phyloP scores from a whole-genome alignment of 2,797 vertebrate genomes.

The Enteromius paludinosus region DNA sequence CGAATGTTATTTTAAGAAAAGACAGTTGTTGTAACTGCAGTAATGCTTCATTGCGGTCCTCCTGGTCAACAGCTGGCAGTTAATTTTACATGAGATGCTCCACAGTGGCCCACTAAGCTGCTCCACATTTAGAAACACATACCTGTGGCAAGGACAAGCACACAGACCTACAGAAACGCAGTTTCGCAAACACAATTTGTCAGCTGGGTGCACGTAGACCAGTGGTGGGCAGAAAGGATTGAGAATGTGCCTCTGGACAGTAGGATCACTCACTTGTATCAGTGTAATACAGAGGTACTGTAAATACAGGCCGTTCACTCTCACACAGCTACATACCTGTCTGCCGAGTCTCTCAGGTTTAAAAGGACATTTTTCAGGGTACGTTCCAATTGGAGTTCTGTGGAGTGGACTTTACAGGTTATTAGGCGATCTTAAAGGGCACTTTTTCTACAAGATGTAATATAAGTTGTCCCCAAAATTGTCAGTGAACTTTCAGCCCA shows the following conservation, averaged over 20 bases:
- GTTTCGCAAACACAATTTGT: background rate
- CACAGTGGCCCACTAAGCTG: conserved; percentile 36
- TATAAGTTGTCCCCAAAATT: background rate
- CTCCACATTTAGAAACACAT: conserved; percentile 58
- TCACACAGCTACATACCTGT: background rate
- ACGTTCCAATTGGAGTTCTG: background rate
- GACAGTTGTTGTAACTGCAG: conserved; percentile 17
- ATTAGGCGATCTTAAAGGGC: background rate
- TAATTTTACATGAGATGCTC: conserved; percentile 65
- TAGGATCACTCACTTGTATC: background rate
- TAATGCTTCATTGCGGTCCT: conserved; percentile 47
- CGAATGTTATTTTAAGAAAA: conserved; percentile 12
- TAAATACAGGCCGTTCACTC: background rate
- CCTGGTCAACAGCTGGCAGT: conserved; percentile 59
- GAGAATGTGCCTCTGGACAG: background rate
- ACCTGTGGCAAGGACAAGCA: conserved; percentile 12
- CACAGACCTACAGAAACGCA: conserved; percentile 4
- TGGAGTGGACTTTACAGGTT: background rate
- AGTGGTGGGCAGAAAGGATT: background rate
- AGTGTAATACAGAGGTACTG: conserved; percentile 3
- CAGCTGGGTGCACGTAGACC: background rate
- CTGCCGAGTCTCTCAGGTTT: background rate
- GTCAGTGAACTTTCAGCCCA: background rate
- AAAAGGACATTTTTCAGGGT: background rate
- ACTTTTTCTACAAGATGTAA: background rate